Percentiles rank a stretch among this genome's conserved stretches.
Evolutionary conservation across 2,888 invertebrate species (phyloP).

Genomic region (Lordiphosa andalusiaca): DNA sequence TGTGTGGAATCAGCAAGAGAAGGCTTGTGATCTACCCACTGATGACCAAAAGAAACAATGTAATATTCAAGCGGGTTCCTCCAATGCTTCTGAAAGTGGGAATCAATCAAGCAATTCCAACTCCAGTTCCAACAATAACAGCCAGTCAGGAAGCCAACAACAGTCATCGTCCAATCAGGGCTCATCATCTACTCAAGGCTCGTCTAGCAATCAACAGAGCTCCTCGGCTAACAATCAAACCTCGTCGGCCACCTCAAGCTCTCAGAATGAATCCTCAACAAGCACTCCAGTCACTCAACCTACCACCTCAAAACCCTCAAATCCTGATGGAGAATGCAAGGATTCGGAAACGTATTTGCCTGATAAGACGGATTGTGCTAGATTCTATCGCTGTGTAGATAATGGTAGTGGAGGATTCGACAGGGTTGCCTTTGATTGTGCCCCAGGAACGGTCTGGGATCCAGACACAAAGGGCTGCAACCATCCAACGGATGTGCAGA

Average conservation of each 20-base stretch:
- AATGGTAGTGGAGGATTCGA: slow-evolving; percentile 83
- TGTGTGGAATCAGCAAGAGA: slow-evolving; percentile 82
- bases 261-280: slow-evolving; percentile 32
- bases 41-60: slow-evolving; percentile 71
- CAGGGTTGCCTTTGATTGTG: slow-evolving; percentile 84
- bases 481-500: slow-evolving; percentile 76
- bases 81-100: slow-evolving; percentile 24
- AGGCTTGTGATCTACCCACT: slow-evolving; percentile 81
- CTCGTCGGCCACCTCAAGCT: slow-evolving; percentile 31
- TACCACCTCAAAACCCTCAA: slow-evolving; percentile 56
- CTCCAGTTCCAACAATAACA: slow-evolving; percentile 6
- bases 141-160: slow-evolving; percentile 20
- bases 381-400: slow-evolving; percentile 86
- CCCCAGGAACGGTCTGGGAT: slow-evolving; percentile 86
- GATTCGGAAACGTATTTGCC: slow-evolving; percentile 80
- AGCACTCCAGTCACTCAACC: slow-evolving; percentile 28
- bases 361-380: slow-evolving; percentile 82
- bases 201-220: slow-evolving; percentile 30
- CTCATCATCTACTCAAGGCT: slow-evolving; percentile 29
- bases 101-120: slow-evolving; percentile 25
- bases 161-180: slow-evolving; percentile 30
- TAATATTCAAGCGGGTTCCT: slow-evolving; percentile 39
- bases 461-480: slow-evolving; percentile 77
- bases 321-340: slow-evolving; percentile 78
- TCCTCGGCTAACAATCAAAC: slow-evolving; percentile 26